Conservation (phyloP, 2,797 vertebrate species). For the Hyperoplus immaculatus region DNA sequence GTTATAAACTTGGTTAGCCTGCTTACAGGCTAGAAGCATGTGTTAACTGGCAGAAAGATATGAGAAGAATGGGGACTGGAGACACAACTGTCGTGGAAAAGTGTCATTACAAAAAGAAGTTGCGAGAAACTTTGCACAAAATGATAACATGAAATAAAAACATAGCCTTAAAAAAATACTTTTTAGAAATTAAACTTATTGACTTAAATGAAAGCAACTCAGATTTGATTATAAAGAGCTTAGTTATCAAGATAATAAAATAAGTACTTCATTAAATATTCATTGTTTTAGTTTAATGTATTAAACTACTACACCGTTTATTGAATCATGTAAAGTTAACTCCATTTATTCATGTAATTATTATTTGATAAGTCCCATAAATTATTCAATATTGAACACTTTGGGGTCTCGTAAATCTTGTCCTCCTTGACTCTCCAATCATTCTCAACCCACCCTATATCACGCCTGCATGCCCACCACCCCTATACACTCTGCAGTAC, state of each 20-base stretch:
- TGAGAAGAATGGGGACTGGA: neutral
- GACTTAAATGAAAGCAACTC: neutral
- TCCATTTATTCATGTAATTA: neutral
- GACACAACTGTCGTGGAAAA: neutral
- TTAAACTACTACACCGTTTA: neutral
- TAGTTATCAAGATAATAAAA: neutral
- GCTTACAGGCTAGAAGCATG: neutral
- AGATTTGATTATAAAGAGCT: neutral
- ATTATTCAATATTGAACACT: neutral
- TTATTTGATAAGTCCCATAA: neutral
- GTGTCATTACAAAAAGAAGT: too few species aligned
- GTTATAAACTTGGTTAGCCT: neutral
- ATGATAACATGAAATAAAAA: too few species aligned
- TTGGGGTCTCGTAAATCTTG: neutral
- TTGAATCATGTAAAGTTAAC: neutral
- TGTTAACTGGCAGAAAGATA: conserved; percentile 11
- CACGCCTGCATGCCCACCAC: neutral
- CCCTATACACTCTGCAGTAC: conserved; percentile 70
- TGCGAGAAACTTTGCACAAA: too few species aligned
- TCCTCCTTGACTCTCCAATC: neutral
- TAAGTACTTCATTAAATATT: neutral
- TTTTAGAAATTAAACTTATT: neutral
- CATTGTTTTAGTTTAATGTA: neutral
- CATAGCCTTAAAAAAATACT: neutral
- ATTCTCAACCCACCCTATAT: neutral